Base-by-base conservation (phyloP, 2,888 invertebrate species). In the Alcis repandata region DNA sequence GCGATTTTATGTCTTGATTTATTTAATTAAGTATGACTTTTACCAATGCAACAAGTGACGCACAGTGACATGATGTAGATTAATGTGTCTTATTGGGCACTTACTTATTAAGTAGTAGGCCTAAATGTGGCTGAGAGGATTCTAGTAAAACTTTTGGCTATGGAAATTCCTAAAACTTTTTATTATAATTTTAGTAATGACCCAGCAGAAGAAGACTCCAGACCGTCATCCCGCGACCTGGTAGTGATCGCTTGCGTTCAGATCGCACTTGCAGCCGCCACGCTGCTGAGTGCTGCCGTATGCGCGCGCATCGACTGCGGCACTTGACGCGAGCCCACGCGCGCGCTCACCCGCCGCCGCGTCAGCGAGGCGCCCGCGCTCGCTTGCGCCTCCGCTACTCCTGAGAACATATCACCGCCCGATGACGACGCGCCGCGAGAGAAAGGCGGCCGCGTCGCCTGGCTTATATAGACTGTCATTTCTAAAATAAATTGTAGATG, bases 391-490 rank as follows among this genome's bases (percentile, higher is more conserved):
- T n/a, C 85, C 72, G 83, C 86, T 73, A 52, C 84, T 49, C 79
- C 82, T 15, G 84, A 83, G 56, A 80, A 71, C 67, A 82, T 82
- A 65, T 72, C 84, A 27, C 78, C 88, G 49, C 82, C 89, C 68
- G 85, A 86, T 17, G 80, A 82, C 56, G 75, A 80, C 36, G 65
- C 74, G 76, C 27, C 79, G 76, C 3, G 90, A 54, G 94, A 94
- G 59, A 90, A 94, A 69, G 90, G 92, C 32, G 92, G 94, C 10
- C 86, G 94, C 33, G 94, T 95, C 8, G 95, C 95, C 27, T 95
- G 95, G 95, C 90, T 94, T 66, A 94, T 94, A 79, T 95, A 93
- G 92, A 81, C 40, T 27, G 27, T 51, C 20, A 7, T 19, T 63
- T 52, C 43, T 49, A 36, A 27, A n/a, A 27, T 41, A 41, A 7